Percentiles rank a stretch among this genome's conserved stretches.
Conservation (phyloP, 2,113 vertebrate genomes). For the Neogale vison region DNA sequence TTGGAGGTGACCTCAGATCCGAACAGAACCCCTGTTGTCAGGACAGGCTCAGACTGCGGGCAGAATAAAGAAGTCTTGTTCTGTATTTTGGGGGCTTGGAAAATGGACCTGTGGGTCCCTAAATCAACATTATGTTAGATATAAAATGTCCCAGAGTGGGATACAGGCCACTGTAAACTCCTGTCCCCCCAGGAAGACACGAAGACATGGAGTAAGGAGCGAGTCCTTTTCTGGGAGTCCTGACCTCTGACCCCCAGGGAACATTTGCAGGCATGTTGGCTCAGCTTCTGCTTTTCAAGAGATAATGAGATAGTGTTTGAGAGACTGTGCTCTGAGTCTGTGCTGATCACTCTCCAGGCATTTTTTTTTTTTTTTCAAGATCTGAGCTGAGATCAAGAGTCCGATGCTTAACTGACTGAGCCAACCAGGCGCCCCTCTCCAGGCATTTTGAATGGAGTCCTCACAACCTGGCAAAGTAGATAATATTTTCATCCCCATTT, state of each 20-base stretch:
- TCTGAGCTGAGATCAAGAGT: background rate
- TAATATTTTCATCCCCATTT: background rate
- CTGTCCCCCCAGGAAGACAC: background rate
- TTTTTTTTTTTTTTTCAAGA: background rate
- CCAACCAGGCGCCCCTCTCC: background rate
- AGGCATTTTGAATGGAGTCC: background rate
- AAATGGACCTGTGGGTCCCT: background rate
- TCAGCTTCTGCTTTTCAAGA: background rate
- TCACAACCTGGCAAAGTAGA: background rate
- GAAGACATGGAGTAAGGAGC: background rate
- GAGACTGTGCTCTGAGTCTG: background rate
- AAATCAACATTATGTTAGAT: background rate
- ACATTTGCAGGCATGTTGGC: background rate
- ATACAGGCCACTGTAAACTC: background rate
- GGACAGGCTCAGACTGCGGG: background rate
- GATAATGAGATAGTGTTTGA: background rate
- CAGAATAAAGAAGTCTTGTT: background rate
- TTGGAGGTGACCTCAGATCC: background rate
- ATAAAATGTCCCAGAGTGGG: background rate
- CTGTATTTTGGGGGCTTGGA: background rate
- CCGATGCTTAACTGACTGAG: background rate
- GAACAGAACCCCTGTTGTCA: background rate
- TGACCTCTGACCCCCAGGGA: background rate
- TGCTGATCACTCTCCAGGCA: background rate
- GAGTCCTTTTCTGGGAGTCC: background rate